phyloP scores from a whole-genome alignment of 2,797 vertebrate species.

The Picus viridis region DNA sequence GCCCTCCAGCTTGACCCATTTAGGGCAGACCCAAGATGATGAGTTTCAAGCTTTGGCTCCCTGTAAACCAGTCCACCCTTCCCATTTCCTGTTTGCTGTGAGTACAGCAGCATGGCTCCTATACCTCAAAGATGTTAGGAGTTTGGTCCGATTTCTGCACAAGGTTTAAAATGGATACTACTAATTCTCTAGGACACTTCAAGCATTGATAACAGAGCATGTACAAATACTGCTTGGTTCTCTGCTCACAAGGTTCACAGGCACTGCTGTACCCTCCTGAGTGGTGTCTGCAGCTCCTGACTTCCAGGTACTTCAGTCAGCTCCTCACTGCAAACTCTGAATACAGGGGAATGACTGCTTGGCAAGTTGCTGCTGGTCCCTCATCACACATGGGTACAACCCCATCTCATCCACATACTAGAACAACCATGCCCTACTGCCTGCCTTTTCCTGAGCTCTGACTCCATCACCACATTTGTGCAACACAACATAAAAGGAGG shows the following conservation, averaged over 20 bases:
- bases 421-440: neutral
- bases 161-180: too few species aligned
- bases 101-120: neutral
- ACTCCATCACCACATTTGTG: neutral
- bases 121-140: neutral
- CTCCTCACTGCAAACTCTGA: too few species aligned
- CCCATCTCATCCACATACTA: neutral
- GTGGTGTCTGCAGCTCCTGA: too few species aligned
- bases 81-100: neutral
- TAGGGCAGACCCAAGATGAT: neutral
- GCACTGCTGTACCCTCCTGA: neutral
- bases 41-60: neutral
- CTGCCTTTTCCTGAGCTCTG: neutral
- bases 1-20: neutral
- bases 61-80: neutral
- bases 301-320: too few species aligned
- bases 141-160: neutral
- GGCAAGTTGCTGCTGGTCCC: neutral
- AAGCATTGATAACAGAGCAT: too few species aligned
- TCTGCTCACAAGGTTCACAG: neutral
- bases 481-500: neutral
- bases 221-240: too few species aligned
- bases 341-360: neutral
- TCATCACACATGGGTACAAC: rapidly evolving
- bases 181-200: too few species aligned